These are phyloP conservation scores for Clinocottus analis DNA, from an alignment of 2,113 vertebrate species.

Conservation along the genomic window DNA sequence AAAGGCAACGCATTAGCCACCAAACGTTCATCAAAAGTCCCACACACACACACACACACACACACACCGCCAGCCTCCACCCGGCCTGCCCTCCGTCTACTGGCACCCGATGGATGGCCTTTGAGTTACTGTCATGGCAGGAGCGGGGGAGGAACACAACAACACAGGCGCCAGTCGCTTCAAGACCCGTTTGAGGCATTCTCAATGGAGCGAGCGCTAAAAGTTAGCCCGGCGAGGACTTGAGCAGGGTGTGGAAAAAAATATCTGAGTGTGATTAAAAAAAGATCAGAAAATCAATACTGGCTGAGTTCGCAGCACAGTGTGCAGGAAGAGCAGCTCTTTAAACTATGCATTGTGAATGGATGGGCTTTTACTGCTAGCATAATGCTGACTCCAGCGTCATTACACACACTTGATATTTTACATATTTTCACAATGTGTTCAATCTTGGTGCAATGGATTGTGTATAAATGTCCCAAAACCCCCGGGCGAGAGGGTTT, in stretches of 20 bases:
- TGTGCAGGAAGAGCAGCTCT: not conserved
- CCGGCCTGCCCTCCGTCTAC: not conserved
- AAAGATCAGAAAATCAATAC: slow-evolving; percentile 31
- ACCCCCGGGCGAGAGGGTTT: slow-evolving; percentile 12
- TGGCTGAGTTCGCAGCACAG: not conserved
- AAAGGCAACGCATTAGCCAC: not conserved
- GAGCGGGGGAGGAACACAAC: slow-evolving; percentile 1
- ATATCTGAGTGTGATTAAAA: slow-evolving; percentile 17
- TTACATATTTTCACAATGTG: slow-evolving; percentile 40
- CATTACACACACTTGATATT: slow-evolving; percentile 22
- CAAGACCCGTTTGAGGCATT: not conserved
- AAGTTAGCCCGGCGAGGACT: not conserved
- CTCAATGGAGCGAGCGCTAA: not conserved
- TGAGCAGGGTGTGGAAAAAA: not conserved
- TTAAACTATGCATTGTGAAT: not conserved
- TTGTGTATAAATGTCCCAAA: slow-evolving; percentile 7
- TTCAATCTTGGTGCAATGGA: slow-evolving; percentile 11
- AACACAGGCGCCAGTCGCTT: slow-evolving; percentile 3
- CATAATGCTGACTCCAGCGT: not conserved
- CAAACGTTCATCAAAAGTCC: not conserved
- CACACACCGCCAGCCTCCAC: not conserved
- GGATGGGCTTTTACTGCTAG: not conserved
- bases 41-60: too few species aligned
- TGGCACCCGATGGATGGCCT: not conserved
- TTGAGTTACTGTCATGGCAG: not conserved